Conservation (phyloP, 2,113 vertebrate genomes). For the Shinisaurus crocodilurus region DNA sequence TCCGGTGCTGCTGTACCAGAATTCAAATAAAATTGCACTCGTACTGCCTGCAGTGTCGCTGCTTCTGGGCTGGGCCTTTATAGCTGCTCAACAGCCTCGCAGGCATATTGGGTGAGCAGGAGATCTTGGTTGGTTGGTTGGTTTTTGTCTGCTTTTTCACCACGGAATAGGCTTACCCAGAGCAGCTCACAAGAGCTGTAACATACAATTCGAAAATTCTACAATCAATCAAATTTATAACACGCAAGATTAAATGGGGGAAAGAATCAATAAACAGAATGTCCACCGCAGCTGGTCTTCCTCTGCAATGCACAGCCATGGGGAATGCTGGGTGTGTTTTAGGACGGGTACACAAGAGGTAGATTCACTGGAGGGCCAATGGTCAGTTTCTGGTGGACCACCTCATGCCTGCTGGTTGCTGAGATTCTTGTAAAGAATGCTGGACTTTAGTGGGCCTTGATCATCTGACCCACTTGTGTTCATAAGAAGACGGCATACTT, state of each 20-base stretch:
- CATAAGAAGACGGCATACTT: background rate
- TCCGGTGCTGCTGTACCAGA: slow-evolving; percentile 17
- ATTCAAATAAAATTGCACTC: slow-evolving; percentile 32
- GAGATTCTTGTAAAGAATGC: background rate
- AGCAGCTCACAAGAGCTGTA: background rate
- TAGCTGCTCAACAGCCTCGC: background rate
- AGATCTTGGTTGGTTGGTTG: background rate
- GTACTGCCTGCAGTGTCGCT: slow-evolving; percentile 1
- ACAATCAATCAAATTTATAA: background rate
- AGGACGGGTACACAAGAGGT: too few relatives aligned
- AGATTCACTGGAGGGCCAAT: too few relatives aligned
- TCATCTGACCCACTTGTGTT: background rate
- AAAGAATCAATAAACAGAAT: background rate
- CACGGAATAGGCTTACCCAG: background rate
- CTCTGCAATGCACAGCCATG: background rate
- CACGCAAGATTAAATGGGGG: background rate
- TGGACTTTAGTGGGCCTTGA: background rate
- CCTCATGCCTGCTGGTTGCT: background rate
- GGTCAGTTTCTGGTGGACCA: background rate
- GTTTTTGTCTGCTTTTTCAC: background rate
- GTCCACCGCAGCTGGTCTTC: background rate
- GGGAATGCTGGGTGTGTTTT: background rate
- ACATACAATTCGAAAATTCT: background rate
- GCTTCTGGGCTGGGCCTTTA: background rate
- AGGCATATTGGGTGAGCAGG: background rate